Evolutionary conservation across 1,140 invertebrate species (phyloP), one percentile per base, ranked within the genome.

Genomic region (Dolichoris vasculosae): DNA sequence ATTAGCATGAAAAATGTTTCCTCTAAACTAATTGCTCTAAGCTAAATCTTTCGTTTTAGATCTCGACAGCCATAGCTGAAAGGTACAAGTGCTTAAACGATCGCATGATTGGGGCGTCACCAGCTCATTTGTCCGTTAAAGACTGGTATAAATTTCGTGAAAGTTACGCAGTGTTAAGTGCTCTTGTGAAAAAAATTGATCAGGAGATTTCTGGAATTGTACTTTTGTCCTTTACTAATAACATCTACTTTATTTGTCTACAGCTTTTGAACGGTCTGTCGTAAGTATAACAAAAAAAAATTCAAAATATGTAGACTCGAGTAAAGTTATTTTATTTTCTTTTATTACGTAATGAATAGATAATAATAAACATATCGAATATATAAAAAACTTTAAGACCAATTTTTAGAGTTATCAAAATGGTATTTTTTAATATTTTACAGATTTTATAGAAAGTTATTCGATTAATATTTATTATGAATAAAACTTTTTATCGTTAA

Each of bases 181-280:
- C 91, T 30, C 88, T 96, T 0, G 95, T 95, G 32, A 95, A 94
- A 86, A 92, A 91, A 69, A 91, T 95, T 23, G 95, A 96, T 86
- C 89, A 94, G 40, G 89, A 93, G 51, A 91, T 96, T 64, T 95
- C 95, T 0, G 89, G 92, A 0, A 93, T 96, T 3, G 94, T 96
- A 9, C 90, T 96, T 1, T 89, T 96, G 11, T 96, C 96, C 0
- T 96, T 96, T 83, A 94, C 94, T 3, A 95, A 95, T 86, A 96
- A 96, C 90, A 90, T 96, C 0, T 96, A 96, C 88, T 96, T 96
- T 76, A 95, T 96, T 48, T 96, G 96, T 77, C 91, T 96, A 0
- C 96, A 97, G 88, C 93, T 97, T 26, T 94, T 96, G 2, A 95
- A 96, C 87, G 96, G 95, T 82, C 90, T 97, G 48, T 95, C 95